Conservation (phyloP, 2,888 invertebrate genomes). For the Scaptomyza tumidula region DNA sequence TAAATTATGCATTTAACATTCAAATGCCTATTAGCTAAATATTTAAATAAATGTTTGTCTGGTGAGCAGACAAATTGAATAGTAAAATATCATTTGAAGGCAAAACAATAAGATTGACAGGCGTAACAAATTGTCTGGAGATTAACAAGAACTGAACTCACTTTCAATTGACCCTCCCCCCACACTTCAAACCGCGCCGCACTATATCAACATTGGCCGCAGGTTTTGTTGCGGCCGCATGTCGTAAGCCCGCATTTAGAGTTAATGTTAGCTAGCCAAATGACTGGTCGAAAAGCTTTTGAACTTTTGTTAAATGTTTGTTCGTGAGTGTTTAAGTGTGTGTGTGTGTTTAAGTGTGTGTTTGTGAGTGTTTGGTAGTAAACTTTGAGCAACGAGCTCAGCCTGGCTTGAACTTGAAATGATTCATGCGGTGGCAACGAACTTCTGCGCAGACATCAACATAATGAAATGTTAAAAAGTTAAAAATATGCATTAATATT, state of each 20-base stretch:
- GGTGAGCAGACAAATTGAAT: constrained; percentile 38
- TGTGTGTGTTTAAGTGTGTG: neutral
- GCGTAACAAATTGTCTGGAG: constrained; percentile 58
- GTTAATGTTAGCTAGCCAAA: constrained; percentile 18
- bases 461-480: neutral
- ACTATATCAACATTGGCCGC: neutral
- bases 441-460: constrained; percentile 30
- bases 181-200: too few relatives aligned
- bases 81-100: constrained; percentile 34
- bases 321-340: neutral
- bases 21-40: constrained; percentile 30
- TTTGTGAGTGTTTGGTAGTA: constrained; percentile 1
- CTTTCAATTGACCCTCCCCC: constrained; percentile 35
- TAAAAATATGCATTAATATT: constrained; percentile 1
- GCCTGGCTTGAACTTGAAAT: constrained; percentile 43
- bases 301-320: constrained; percentile 8
- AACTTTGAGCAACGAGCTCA: constrained; percentile 21
- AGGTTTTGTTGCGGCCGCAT: constrained; percentile 6
- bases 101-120: constrained; percentile 56
- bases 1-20: constrained; percentile 52
- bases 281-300: constrained; percentile 35
- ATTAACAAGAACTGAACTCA: constrained; percentile 36
- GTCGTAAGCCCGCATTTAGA: constrained; percentile 29
- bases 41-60: constrained; percentile 20
- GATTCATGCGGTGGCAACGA: constrained; percentile 49